A percentile compares a stretch with the other conserved stretches of the same genome.
These are phyloP conservation scores for Telmatherina bonti DNA, from an alignment of 2,797 vertebrate species.

Conservation along the genomic window DNA sequence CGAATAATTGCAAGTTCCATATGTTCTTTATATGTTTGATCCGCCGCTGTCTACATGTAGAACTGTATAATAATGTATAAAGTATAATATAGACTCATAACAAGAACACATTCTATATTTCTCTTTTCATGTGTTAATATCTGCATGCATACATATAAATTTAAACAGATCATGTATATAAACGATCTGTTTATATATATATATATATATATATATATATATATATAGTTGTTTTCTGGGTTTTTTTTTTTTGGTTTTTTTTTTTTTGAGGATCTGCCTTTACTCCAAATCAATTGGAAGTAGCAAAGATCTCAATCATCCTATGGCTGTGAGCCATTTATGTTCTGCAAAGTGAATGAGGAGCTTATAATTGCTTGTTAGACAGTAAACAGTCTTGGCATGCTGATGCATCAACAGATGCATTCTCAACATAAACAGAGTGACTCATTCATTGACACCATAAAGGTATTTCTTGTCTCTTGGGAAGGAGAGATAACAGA, in stretches of 20 bases:
- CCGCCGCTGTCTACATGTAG: conserved; percentile 42
- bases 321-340: conserved; percentile 1
- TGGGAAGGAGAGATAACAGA: not conserved
- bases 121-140: not conserved
- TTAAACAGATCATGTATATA: no score
- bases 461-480: not conserved
- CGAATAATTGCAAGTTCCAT: conserved; percentile 43
- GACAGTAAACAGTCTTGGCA: conserved; percentile 51
- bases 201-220: no score
- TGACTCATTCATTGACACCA: not conserved
- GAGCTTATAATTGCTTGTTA: conserved; percentile 57
- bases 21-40: conserved; percentile 30
- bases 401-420: conserved; percentile 44
- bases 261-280: not conserved
- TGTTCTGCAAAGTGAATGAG: conserved; percentile 51
- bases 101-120: not conserved
- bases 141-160: not conserved
- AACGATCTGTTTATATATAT: no score
- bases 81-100: not conserved
- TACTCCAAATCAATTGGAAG: not conserved
- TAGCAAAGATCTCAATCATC: conserved; percentile 13
- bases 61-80: no score
- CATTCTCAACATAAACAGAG: conserved; percentile 22
- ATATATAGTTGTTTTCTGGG: no score
- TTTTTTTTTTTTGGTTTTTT: no score